These are phyloP conservation scores for Cichladusa arquata DNA, from an alignment of 2,113 vertebrate species.

Conservation along the genomic window DNA sequence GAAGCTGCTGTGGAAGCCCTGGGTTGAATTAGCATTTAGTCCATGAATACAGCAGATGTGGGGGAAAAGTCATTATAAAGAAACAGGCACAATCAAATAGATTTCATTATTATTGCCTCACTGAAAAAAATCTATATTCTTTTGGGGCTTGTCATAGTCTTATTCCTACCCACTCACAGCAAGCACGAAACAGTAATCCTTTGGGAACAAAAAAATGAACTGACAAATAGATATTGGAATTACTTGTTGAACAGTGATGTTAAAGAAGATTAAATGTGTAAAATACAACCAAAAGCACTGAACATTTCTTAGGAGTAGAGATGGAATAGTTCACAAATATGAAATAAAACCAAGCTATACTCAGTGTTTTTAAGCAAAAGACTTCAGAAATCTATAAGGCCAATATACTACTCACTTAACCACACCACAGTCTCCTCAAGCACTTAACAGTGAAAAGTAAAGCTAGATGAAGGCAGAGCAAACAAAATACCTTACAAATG, in stretches of 20 bases:
- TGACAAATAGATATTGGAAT: neutral
- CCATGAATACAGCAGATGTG: neutral
- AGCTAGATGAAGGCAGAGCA: neutral
- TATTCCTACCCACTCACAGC: neutral
- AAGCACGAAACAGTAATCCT: neutral
- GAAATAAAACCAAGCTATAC: neutral
- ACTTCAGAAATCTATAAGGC: neutral
- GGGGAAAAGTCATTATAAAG: neutral
- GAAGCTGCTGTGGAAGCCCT: neutral
- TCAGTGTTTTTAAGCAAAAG: neutral
- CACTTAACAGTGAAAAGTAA: neutral
- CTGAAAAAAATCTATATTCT: neutral
- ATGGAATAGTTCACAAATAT: neutral
- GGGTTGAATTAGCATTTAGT: neutral
- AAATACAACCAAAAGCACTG: neutral
- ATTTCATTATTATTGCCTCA: neutral
- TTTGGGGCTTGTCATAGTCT: neutral
- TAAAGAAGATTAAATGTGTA: neutral
- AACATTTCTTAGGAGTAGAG: neutral
- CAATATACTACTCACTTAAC: neutral
- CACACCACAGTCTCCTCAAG: neutral
- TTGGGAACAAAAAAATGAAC: neutral
- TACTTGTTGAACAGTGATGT: neutral
- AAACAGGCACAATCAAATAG: neutral
- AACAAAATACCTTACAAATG: neutral